Evolutionary conservation across 1,140 invertebrate species (phyloP).

Genomic region (Conus ventricosus): DNA sequence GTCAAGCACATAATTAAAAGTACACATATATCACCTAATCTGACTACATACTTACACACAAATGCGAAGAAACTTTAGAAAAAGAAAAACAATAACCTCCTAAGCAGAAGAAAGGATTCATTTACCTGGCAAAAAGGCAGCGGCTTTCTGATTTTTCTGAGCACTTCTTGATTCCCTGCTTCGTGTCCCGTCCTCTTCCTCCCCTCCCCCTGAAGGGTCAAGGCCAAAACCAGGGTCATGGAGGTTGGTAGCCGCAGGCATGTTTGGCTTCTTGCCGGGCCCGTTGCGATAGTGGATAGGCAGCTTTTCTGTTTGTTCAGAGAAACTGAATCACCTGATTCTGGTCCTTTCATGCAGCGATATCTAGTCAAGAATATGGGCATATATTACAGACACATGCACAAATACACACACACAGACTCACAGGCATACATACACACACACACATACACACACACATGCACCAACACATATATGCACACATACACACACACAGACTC

Average conservation of each 20-base stretch:
- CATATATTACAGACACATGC: no score
- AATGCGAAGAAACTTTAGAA: no score
- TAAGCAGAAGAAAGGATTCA: no score
- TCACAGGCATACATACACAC: neutral
- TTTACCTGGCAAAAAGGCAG: conserved; percentile 65
- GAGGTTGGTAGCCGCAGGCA: conserved; percentile 53
- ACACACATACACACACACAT: no score
- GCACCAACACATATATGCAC: no score
- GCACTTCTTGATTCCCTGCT: conserved; percentile 54
- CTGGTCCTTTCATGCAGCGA: no score
- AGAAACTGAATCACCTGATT: neutral
- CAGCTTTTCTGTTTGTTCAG: conserved; percentile 64
- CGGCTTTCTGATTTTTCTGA: conserved; percentile 59
- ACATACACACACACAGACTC: no score
- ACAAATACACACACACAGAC: neutral
- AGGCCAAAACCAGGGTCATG: conserved; percentile 52
- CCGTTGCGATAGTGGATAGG: conserved; percentile 65
- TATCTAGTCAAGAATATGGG: no score
- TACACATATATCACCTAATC: no score
- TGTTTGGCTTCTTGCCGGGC: conserved; percentile 52
- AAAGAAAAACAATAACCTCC: no score
- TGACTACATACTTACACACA: no score
- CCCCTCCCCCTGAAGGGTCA: conserved; percentile 38
- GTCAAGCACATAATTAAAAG: no score
- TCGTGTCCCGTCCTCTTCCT: conserved; percentile 53